A percentile compares a stretch with the other conserved stretches of the same genome.
Evolutionary conservation across 2,797 vertebrate genomes (phyloP).

Genomic region (Eremophila alpestris): DNA sequence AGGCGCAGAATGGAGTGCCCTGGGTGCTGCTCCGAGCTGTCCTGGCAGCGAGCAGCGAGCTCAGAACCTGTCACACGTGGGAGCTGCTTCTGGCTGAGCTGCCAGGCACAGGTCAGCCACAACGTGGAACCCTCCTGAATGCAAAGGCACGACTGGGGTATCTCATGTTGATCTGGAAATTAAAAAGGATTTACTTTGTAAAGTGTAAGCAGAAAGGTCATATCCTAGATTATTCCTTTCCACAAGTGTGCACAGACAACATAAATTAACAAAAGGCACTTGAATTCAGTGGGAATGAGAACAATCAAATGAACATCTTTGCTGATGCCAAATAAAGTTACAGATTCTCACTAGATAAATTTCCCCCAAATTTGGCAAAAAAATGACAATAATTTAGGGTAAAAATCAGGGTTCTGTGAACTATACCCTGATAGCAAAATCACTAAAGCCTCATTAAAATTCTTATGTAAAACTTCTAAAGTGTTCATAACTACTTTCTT

Average conservation of each 20-base stretch:
- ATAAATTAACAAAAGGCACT: not conserved
- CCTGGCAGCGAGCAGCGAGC: rapidly evolving
- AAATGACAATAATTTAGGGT: not conserved
- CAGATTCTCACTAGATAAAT: not conserved
- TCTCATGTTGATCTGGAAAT: not conserved
- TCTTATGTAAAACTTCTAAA: not conserved
- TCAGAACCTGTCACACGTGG: rapidly evolving
- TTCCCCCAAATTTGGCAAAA: not conserved
- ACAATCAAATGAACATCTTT: not conserved
- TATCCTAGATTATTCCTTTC: not conserved
- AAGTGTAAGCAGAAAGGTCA: not conserved
- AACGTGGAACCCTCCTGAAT: not conserved
- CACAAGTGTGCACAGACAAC: not conserved
- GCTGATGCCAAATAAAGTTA: not conserved
- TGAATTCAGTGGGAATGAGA: not conserved
- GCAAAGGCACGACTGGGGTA: not conserved
- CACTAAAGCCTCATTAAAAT: not conserved
- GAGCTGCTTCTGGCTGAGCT: not conserved
- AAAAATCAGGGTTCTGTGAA: not conserved
- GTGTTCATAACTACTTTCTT: not conserved
- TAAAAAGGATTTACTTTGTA: not conserved
- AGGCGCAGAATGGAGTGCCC: not conserved
- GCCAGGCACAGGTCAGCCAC: not conserved
- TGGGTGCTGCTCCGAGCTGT: not conserved
- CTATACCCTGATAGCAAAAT: not conserved